phyloP scores from a whole-genome alignment of 2,113 vertebrate genomes.

The Pipra filicauda region DNA sequence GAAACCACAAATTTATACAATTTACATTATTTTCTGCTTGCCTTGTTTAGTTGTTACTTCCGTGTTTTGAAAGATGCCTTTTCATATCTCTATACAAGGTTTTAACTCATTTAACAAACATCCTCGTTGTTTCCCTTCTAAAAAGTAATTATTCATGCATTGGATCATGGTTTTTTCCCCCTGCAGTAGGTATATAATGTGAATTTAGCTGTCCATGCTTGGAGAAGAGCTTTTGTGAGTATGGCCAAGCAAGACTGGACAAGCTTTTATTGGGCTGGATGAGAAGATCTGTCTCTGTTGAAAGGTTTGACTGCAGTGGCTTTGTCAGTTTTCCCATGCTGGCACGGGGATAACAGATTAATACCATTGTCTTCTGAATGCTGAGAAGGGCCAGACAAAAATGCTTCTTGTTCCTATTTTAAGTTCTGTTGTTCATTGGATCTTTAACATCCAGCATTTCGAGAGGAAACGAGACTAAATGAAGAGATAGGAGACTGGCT shows the following conservation, averaged over 20 bases:
- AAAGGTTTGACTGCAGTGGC: not conserved
- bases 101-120: not conserved
- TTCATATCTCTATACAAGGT: not conserved
- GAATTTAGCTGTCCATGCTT: not conserved
- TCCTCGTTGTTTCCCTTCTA: not conserved
- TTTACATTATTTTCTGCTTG: constrained; percentile 23
- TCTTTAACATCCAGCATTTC: not conserved
- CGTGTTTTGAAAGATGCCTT: constrained; percentile 8
- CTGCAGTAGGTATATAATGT: not conserved
- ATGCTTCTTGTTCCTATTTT: constrained; percentile 35
- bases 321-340: constrained; percentile 8
- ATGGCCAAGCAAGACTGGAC: not conserved
- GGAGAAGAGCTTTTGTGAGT: not conserved
- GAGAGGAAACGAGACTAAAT: constrained; percentile 35
- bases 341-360: not conserved
- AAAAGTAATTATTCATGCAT: not conserved
- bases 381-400: constrained; percentile 34
- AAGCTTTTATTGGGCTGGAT: not conserved
- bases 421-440: constrained; percentile 17
- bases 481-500: not conserved
- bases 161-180: not conserved
- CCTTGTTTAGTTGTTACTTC: constrained; percentile 31
- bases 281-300: not conserved
- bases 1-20: constrained; percentile 24
- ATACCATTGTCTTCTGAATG: constrained; percentile 3